Conservation (phyloP, 1,140 invertebrate genomes). For the Macrotrachela quadricornifera region DNA sequence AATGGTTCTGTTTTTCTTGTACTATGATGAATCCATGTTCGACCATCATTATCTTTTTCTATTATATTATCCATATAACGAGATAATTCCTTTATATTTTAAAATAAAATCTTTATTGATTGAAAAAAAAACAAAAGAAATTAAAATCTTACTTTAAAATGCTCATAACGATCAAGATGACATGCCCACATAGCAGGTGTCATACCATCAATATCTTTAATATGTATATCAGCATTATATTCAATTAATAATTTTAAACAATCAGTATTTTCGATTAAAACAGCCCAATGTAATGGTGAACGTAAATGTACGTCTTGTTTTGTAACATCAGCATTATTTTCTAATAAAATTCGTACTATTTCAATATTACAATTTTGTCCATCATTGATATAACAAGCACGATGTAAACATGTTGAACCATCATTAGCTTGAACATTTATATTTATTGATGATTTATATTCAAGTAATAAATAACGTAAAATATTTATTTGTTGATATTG, state of each 20-base stretch:
- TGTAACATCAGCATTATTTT: slow-evolving; percentile 22
- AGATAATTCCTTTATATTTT: slow-evolving; percentile 6
- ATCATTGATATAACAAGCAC: slow-evolving; percentile 17
- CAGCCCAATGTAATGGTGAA: slow-evolving; percentile 27
- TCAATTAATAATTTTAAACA: slow-evolving; percentile 20
- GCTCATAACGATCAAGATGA: slow-evolving; percentile 25
- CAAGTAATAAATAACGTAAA: slow-evolving; percentile 11
- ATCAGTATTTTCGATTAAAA: slow-evolving; percentile 17
- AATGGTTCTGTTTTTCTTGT: slow-evolving; percentile 23
- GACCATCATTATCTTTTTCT: slow-evolving; percentile 21
- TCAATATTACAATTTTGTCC: slow-evolving; percentile 16
- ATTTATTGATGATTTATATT: too few species aligned
- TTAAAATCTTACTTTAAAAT: slow-evolving; percentile 21
- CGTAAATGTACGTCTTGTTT: slow-evolving; percentile 20
- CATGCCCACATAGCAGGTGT: slow-evolving; percentile 31
- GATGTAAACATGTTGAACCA: slow-evolving; percentile 25
- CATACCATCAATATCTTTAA: slow-evolving; percentile 23
- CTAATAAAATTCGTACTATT: slow-evolving; percentile 18
- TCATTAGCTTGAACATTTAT: slow-evolving; percentile 14
- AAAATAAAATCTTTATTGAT: neutral
- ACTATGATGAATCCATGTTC: slow-evolving; percentile 30
- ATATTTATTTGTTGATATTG: slow-evolving; percentile 20
- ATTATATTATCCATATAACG: slow-evolving; percentile 20
- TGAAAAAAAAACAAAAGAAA: slow-evolving; percentile 2
- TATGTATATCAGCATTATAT: neutral